phyloP scores from a whole-genome alignment of 1,140 invertebrate species.

The Homarus americanus region DNA sequence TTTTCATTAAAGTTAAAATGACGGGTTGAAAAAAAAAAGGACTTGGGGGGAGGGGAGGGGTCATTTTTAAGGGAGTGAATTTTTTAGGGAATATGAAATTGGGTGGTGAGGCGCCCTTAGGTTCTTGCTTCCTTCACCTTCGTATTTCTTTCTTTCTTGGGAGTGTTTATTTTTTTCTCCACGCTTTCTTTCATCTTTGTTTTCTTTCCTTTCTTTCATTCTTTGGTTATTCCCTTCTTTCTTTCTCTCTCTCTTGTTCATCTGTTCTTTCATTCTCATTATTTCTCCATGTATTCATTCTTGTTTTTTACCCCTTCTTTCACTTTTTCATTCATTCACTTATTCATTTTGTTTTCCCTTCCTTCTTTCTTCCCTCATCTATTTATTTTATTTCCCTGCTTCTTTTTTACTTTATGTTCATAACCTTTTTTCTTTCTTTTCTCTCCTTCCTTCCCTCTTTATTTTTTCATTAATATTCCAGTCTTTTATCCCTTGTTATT shows the following conservation, averaged over 20 bases:
- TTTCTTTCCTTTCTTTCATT: background rate
- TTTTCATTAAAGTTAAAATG: slow-evolving; percentile 58
- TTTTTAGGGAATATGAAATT: background rate
- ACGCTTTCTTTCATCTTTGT: too few species aligned
- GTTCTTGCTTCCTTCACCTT: background rate
- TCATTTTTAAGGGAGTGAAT: background rate
- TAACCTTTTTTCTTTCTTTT: background rate
- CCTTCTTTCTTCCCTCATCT: too few species aligned
- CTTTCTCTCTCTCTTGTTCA: background rate
- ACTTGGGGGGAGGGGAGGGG: too few species aligned
- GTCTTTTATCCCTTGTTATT: background rate
- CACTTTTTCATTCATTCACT: background rate
- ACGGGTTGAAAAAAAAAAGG: background rate
- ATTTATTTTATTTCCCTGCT: too few species aligned
- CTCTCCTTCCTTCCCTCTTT: background rate
- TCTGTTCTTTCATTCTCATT: too few species aligned
- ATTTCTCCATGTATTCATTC: too few species aligned
- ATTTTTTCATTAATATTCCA: background rate
- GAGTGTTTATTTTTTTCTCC: slow-evolving; percentile 1
- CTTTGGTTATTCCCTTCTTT: background rate
- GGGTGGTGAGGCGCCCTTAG: background rate
- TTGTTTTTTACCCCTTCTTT: too few species aligned
- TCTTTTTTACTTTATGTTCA: too few species aligned
- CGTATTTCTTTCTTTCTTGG: background rate
- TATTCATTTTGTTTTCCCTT: background rate